A percentile compares a stretch with the other conserved stretches of the same genome.
Evolutionary conservation across 92 coral and sea anemone genomes (phyloP).

Genomic region (Phenganax stokvisi): DNA sequence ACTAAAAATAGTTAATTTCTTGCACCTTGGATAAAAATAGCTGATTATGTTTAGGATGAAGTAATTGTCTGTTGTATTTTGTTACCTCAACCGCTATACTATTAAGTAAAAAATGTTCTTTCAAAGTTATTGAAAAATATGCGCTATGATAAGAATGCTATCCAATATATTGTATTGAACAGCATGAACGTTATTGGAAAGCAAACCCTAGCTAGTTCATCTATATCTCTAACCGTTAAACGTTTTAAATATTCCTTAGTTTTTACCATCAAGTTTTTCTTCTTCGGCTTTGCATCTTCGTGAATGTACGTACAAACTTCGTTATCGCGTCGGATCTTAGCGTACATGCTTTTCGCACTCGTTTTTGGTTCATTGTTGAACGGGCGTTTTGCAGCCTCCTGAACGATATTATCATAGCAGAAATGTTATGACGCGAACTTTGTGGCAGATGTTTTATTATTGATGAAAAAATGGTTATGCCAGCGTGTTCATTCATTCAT

Average conservation of each 20-base stretch:
- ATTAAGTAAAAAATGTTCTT: not conserved
- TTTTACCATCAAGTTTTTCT: slow-evolving; percentile 25
- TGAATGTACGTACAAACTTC: slow-evolving; percentile 33
- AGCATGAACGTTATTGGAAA: slow-evolving; percentile 67
- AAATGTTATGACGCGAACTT: not conserved
- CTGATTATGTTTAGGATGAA: no score
- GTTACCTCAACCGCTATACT: not conserved
- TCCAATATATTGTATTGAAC: slow-evolving; percentile 65
- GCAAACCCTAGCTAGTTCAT: slow-evolving; percentile 69
- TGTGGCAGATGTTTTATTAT: not conserved
- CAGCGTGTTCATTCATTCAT: no score
- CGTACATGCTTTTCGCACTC: slow-evolving; percentile 2
- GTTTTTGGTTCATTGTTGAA: slow-evolving; percentile 41
- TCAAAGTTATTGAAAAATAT: not conserved
- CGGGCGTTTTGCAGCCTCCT: slow-evolving; percentile 54
- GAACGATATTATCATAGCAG: not conserved
- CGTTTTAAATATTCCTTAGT: slow-evolving; percentile 27
- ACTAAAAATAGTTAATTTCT: no score
- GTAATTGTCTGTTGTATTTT: no score
- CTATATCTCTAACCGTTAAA: slow-evolving; percentile 66
- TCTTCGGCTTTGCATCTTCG: slow-evolving; percentile 43
- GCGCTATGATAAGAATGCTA: slow-evolving; percentile 38
- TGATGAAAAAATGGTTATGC: not conserved
- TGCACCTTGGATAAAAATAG: no score
- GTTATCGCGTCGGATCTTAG: slow-evolving; percentile 2